Evolutionary conservation across 1,140 invertebrate genomes (phyloP).

Genomic region (Mizuhopecten yessoensis): DNA sequence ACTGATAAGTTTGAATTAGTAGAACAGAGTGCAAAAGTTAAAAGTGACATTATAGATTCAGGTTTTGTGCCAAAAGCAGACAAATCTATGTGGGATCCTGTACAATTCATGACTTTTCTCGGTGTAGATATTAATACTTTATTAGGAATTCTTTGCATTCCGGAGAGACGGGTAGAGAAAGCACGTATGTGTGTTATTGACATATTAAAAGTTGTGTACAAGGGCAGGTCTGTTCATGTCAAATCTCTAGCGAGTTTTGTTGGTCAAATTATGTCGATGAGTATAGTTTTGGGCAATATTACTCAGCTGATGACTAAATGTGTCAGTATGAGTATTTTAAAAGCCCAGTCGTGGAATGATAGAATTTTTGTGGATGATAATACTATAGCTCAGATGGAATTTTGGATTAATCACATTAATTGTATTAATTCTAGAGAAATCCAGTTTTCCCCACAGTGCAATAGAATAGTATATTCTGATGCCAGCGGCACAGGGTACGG

Average conservation of each 20-base stretch:
- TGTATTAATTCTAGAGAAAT: not conserved
- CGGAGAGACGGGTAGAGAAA: conserved; percentile 18
- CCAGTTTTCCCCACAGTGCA: conserved; percentile 41
- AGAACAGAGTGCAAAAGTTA: conserved; percentile 35
- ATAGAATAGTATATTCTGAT: no score
- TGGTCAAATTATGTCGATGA: no score
- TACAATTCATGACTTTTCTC: conserved; percentile 6
- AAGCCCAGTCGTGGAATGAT: not conserved
- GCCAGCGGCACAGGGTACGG: no score
- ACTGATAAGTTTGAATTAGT: not conserved
- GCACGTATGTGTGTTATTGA: no score
- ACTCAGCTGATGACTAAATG: no score
- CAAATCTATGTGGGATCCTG: conserved; percentile 47
- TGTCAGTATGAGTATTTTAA: no score
- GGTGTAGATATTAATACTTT: conserved; percentile 41
- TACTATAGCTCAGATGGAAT: conserved; percentile 37
- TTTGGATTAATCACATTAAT: conserved; percentile 47
- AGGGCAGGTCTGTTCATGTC: no score
- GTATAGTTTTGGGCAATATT: no score
- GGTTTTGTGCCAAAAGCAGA: conserved; percentile 49
- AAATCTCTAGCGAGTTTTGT: no score
- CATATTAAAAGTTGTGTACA: no score
- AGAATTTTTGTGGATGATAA: not conserved
- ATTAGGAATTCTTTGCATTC: not conserved
- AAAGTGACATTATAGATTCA: conserved; percentile 45